These are phyloP conservation scores for Villa cingulata DNA, from an alignment of 2,888 invertebrate species.

Conservation along the genomic window DNA sequence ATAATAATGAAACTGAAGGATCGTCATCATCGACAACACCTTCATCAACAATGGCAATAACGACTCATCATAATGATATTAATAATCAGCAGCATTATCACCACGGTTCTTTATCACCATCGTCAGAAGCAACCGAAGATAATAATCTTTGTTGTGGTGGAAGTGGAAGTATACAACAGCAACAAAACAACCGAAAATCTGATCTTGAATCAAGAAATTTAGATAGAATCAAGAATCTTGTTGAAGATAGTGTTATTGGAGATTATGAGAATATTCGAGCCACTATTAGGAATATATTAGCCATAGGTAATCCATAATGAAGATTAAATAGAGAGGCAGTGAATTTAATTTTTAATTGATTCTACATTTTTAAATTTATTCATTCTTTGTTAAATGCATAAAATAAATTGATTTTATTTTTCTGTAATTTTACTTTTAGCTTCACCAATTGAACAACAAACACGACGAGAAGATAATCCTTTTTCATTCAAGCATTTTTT, in stretches of 20 bases:
- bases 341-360: background rate
- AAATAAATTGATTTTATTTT: background rate
- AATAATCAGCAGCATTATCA: no score
- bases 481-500: conserved; percentile 79
- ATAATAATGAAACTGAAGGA: conserved; percentile 3
- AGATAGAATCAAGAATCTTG: background rate
- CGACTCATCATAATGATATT: no score
- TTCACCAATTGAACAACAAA: conserved; percentile 9
- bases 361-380: background rate
- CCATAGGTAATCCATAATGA: no score
- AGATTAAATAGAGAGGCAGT: no score
- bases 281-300: no score
- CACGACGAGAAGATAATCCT: conserved; percentile 50
- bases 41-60: background rate
- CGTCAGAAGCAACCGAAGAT: no score
- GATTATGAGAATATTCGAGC: conserved; percentile 6
- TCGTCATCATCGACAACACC: background rate
- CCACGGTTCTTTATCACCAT: no score
- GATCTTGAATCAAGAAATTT: background rate
- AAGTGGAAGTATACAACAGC: background rate
- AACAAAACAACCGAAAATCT: no score
- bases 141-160: no score
- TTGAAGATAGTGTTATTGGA: background rate
- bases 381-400: no score
- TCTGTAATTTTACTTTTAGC: background rate